Evolutionary conservation across 2,113 vertebrate genomes (phyloP).

Genomic region (Bos javanicus): DNA sequence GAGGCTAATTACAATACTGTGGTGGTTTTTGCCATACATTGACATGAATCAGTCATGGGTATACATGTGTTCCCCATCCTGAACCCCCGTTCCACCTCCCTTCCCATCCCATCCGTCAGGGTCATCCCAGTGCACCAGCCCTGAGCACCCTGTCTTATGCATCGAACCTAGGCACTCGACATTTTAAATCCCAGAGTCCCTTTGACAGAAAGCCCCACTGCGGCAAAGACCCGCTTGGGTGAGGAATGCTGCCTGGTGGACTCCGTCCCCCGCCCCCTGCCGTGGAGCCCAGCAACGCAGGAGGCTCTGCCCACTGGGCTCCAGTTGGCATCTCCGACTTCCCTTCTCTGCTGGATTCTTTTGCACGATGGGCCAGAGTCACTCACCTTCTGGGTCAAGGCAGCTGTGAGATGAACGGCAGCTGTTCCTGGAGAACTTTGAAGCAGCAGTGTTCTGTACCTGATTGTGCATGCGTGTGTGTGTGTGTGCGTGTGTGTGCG

Average conservation of each 20-base stretch:
- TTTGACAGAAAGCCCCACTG: accelerated
- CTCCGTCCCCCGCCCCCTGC: accelerated
- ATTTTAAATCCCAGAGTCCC: accelerated
- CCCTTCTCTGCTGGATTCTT: background rate
- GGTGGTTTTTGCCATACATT: background rate
- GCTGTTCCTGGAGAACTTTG: background rate
- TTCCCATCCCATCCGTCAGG: background rate
- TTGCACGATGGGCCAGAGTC: background rate
- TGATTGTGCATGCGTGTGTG: accelerated
- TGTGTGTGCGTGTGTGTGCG: too few relatives aligned
- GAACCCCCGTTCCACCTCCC: background rate
- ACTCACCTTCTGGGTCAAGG: background rate
- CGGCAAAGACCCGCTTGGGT: accelerated
- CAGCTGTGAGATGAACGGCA: background rate
- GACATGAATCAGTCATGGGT: background rate
- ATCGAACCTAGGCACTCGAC: background rate
- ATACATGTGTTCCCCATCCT: background rate
- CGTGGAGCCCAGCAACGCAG: background rate
- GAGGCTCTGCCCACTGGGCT: background rate
- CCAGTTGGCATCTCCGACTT: accelerated
- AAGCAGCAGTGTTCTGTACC: background rate
- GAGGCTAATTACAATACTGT: background rate
- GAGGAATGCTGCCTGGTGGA: accelerated
- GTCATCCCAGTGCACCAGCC: background rate
- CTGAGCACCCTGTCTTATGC: background rate